These are phyloP conservation scores for Erebia palarica DNA, from an alignment of 2,888 invertebrate species.

Conservation along the genomic window DNA sequence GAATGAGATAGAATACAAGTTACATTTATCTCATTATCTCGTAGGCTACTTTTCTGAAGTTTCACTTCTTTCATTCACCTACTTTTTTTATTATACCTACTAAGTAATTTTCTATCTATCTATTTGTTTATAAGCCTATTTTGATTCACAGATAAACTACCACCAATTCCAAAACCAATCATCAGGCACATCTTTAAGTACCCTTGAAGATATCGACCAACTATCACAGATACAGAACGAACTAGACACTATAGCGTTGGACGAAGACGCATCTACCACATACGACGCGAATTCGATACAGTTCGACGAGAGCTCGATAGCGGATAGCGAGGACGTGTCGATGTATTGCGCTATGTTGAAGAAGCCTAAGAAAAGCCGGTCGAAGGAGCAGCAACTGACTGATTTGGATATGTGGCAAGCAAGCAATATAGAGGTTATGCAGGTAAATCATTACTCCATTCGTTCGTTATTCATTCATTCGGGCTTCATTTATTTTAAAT, in stretches of 20 bases:
- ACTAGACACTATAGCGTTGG: slow-evolving; percentile 32
- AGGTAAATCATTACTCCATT: slow-evolving; percentile 47
- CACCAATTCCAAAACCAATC: slow-evolving; percentile 52
- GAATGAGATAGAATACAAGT: no score
- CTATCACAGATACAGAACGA: slow-evolving; percentile 45
- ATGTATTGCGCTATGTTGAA: slow-evolving; percentile 65
- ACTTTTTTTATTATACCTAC: no score
- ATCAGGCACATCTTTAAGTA: slow-evolving; percentile 55
- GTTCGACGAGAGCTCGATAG: slow-evolving; percentile 62
- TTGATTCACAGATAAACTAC: slow-evolving; percentile 45
- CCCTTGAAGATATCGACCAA: slow-evolving; percentile 49
- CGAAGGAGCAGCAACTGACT: slow-evolving; percentile 56
- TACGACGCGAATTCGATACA: slow-evolving; percentile 55
- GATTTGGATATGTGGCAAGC: slow-evolving; percentile 75
- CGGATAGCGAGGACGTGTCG: slow-evolving; percentile 63
- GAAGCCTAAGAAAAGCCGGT: slow-evolving; percentile 60
- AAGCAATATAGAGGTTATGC: slow-evolving; percentile 69
- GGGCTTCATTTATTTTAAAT: no score
- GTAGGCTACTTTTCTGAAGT: no score
- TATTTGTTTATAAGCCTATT: neutral
- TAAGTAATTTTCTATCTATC: no score
- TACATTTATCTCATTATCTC: no score
- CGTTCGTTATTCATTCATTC: no score
- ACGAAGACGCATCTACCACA: slow-evolving; percentile 62
- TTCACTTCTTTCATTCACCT: no score